phyloP scores from a whole-genome alignment of 2,113 vertebrate species.

The Spermophilus dauricus region DNA sequence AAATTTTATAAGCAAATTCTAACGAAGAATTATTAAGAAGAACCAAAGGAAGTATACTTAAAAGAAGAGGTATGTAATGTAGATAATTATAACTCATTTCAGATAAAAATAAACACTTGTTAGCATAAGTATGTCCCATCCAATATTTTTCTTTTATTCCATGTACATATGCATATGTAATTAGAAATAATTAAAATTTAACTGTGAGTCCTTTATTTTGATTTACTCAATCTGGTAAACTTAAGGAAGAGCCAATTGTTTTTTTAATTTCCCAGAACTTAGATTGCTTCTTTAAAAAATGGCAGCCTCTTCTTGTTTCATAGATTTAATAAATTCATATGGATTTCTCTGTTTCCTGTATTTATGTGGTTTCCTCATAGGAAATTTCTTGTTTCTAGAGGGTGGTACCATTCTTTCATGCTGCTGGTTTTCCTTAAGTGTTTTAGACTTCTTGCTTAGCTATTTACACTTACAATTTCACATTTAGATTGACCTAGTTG shows the following conservation, averaged over 20 bases:
- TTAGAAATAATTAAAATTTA: conserved; percentile 60
- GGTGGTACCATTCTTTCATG: neutral
- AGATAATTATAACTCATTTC: conserved; percentile 47
- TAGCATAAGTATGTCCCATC: conserved; percentile 2
- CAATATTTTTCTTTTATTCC: conserved; percentile 51
- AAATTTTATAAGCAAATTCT: conserved; percentile 42
- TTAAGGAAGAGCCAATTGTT: neutral
- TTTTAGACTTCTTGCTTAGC: conserved; percentile 7
- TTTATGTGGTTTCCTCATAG: conserved; percentile 18
- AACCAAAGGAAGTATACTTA: conserved; percentile 3
- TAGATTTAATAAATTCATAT: neutral
- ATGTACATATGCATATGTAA: neutral
- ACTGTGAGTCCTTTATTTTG: conserved; percentile 44
- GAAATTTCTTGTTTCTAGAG: neutral
- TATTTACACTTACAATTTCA: neutral
- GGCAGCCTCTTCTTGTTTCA: conserved; percentile 47
- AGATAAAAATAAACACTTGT: conserved; percentile 38
- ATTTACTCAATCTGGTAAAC: conserved; percentile 45
- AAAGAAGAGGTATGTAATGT: neutral
- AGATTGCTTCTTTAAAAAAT: conserved; percentile 57
- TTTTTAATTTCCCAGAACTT: conserved; percentile 42
- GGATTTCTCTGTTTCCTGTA: neutral
- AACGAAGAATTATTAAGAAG: conserved; percentile 46
- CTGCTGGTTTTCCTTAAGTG: neutral
- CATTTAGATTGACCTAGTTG: neutral